Percentiles rank a stretch among this genome's conserved stretches.
Conservation (phyloP, 2,888 invertebrate species). For the Orthosia incerta region DNA sequence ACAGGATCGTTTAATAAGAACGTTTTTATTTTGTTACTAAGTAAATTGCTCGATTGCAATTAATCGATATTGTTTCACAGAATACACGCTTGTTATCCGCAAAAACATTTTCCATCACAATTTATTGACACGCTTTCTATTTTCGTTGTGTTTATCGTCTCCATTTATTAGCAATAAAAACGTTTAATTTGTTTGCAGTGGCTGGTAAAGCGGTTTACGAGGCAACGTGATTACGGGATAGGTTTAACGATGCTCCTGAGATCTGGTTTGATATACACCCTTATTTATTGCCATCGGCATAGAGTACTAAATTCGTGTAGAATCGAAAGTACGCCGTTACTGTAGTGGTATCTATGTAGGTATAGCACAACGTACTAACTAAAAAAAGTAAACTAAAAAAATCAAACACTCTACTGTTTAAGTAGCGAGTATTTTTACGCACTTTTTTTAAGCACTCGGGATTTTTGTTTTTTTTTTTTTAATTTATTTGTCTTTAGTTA, state of each 20-base stretch:
- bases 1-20: too few relatives aligned
- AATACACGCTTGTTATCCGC: neutral
- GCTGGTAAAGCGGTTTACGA: slow-evolving; percentile 81
- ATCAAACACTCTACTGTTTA: too few relatives aligned
- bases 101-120: slow-evolving; percentile 29
- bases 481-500: too few relatives aligned
- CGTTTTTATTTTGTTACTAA: too few relatives aligned
- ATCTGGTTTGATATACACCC: slow-evolving; percentile 74
- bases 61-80: neutral
- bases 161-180: slow-evolving; percentile 80
- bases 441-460: too few relatives aligned
- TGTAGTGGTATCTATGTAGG: too few relatives aligned
- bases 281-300: slow-evolving; percentile 57
- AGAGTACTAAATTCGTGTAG: slow-evolving; percentile 23
- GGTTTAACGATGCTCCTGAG: slow-evolving; percentile 80
- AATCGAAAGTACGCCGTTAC: neutral
- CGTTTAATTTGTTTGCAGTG: slow-evolving; percentile 83
- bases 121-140: slow-evolving; percentile 64
- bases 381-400: too few relatives aligned
- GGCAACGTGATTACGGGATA: slow-evolving; percentile 79
- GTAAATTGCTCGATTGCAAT: too few relatives aligned
- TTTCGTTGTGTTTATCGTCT: slow-evolving; percentile 70
- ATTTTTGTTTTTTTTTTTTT: too few relatives aligned
- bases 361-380: too few relatives aligned
- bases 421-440: too few relatives aligned